Evolutionary conservation across 2,888 invertebrate genomes (phyloP).

Genomic region (Aspidiotus rigidus): DNA sequence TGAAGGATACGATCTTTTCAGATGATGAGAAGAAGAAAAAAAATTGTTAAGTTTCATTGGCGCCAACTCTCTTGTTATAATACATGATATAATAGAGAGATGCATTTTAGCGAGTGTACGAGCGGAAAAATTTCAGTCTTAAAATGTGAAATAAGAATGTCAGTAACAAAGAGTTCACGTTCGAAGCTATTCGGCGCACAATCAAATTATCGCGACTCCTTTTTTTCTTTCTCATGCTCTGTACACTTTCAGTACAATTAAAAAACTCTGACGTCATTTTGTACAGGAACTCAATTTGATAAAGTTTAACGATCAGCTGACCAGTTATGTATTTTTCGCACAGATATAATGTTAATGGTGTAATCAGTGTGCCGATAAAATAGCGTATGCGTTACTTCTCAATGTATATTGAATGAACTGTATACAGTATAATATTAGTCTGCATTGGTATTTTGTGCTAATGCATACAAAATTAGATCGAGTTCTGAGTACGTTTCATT

Average conservation of each 20-base stretch:
- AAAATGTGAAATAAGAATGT: not conserved
- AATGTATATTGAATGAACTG: not conserved
- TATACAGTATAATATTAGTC: not conserved
- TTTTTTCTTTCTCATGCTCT: no score
- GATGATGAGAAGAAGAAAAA: slow-evolving; percentile 8
- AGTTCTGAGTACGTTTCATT: not conserved
- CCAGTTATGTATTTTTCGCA: slow-evolving; percentile 5
- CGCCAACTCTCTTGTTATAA: not conserved
- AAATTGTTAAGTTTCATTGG: slow-evolving; percentile 3
- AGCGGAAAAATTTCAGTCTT: not conserved
- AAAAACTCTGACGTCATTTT: not conserved
- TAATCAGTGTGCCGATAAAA: slow-evolving; percentile 2
- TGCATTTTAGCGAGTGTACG: not conserved
- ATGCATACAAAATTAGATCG: slow-evolving; percentile 1
- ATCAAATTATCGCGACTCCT: not conserved
- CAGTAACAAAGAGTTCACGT: not conserved
- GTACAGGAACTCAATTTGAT: not conserved
- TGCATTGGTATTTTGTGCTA: slow-evolving; percentile 3
- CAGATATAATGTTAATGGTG: not conserved
- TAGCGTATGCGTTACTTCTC: not conserved
- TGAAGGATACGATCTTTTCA: not conserved
- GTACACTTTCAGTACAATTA: no score
- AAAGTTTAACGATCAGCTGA: slow-evolving; percentile 6
- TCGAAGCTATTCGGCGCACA: not conserved
- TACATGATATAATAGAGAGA: not conserved